Percentiles rank a stretch among this genome's conserved stretches.
These are phyloP conservation scores for Drosophila paulistorum DNA, from an alignment of 1,140 invertebrate species.

Conservation along the genomic window DNA sequence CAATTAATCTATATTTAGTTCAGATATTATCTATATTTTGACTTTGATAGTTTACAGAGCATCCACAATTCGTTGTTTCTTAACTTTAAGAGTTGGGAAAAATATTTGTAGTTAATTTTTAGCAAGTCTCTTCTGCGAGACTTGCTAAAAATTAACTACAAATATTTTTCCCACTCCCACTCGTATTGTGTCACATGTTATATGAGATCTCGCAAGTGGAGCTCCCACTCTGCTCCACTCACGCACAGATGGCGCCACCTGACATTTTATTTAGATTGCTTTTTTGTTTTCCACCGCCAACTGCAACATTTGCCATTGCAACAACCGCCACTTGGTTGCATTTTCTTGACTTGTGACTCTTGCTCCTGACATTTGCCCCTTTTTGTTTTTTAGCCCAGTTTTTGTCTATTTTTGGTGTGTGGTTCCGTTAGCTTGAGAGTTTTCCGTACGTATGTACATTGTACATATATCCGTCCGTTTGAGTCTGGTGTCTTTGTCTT, in stretches of 20 bases:
- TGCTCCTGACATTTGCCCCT: slow-evolving; percentile 12
- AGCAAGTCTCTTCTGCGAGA: too few relatives aligned
- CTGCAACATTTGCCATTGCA: slow-evolving; percentile 25
- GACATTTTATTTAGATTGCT: slow-evolving; percentile 77
- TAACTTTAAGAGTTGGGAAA: neutral
- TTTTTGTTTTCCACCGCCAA: slow-evolving; percentile 47
- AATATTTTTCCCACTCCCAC: too few relatives aligned
- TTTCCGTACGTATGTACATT: neutral
- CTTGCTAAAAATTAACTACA: too few relatives aligned
- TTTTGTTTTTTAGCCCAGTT: neutral
- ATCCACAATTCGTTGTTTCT: too few relatives aligned
- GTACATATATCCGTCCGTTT: neutral
- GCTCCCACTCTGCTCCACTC: slow-evolving; percentile 22
- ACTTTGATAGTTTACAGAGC: too few relatives aligned
- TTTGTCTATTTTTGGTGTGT: neutral
- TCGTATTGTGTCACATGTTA: slow-evolving; percentile 52
- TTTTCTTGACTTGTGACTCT: slow-evolving; percentile 47
- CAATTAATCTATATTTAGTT: too few relatives aligned
- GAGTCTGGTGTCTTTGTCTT: neutral
- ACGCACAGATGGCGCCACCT: slow-evolving; percentile 55
- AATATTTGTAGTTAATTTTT: slow-evolving; percentile 8
- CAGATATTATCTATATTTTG: too few relatives aligned
- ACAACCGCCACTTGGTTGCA: slow-evolving; percentile 54
- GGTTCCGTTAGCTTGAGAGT: neutral
- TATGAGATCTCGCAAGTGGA: slow-evolving; percentile 10